Conservation (phyloP, 1,140 invertebrate genomes). For the Hyles euphorbiae region DNA sequence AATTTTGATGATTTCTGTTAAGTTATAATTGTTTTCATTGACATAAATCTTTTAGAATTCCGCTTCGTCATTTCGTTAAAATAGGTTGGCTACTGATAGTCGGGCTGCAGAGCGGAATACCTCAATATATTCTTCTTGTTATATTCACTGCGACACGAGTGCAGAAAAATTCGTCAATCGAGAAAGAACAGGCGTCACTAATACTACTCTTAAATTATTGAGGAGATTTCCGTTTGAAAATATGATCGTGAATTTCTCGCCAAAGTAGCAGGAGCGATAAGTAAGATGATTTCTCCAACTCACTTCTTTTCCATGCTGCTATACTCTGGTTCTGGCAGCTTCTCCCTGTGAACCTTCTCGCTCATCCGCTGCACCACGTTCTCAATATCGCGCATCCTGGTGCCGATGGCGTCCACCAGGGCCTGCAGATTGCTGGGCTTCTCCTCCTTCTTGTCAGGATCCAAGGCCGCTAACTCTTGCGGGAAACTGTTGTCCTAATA, state of each 20-base stretch:
- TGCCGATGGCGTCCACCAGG: constrained; percentile 53
- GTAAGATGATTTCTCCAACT: neutral
- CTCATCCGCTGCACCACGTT: constrained; percentile 53
- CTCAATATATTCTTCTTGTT: too few species aligned
- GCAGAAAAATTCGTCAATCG: too few species aligned
- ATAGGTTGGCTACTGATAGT: too few species aligned
- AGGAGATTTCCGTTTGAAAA: too few species aligned
- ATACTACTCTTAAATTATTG: too few species aligned
- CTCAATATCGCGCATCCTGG: constrained; percentile 55
- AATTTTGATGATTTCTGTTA: neutral
- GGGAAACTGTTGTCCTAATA: neutral
- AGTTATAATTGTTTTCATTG: neutral
- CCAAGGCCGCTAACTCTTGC: constrained; percentile 7
- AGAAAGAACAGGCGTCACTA: too few species aligned
- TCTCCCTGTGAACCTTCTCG: constrained; percentile 41
- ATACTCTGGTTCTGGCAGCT: constrained; percentile 8
- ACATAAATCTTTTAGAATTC: too few species aligned
- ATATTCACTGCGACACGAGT: too few species aligned
- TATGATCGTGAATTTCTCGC: neutral
- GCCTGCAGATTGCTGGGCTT: constrained; percentile 43
- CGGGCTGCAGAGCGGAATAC: too few species aligned
- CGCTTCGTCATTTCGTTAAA: too few species aligned
- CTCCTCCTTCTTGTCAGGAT: constrained; percentile 27
- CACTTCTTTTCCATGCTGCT: constrained; percentile 28
- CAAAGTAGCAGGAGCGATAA: neutral